A percentile compares a stretch with the other conserved stretches of the same genome.
phyloP scores from a whole-genome alignment of 1,140 invertebrate species.

The Chionoecetes opilio region DNA sequence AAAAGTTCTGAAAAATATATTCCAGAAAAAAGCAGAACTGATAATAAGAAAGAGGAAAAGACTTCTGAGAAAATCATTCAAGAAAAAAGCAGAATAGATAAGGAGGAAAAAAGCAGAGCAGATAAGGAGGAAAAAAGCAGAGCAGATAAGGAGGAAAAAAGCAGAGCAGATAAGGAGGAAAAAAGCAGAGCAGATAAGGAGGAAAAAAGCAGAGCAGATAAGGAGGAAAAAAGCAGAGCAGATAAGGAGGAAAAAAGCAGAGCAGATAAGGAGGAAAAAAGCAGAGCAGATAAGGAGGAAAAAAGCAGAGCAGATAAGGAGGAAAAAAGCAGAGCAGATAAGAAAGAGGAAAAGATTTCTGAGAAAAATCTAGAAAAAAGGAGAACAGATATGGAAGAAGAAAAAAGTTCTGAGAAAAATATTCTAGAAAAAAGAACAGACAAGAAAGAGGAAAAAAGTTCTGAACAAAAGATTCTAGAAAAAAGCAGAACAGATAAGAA shows the following conservation, averaged over 20 bases:
- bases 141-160: not conserved
- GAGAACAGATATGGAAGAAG: not conserved
- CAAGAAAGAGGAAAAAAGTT: not conserved
- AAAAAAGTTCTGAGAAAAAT: too few species aligned
- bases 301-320: too few species aligned
- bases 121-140: not conserved
- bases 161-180: not conserved
- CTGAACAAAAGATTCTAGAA: conserved; percentile 13
- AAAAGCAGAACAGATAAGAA: too few species aligned
- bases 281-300: not conserved
- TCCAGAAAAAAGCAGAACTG: too few species aligned
- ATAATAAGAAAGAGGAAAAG: not conserved
- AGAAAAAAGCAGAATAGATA: not conserved
- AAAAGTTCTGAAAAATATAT: too few species aligned
- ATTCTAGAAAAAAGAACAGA: not conserved
- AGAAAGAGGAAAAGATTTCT: not conserved
- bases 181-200: not conserved
- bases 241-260: not conserved
- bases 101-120: not conserved
- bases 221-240: not conserved
- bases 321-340: too few species aligned
- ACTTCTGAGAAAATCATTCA: not conserved
- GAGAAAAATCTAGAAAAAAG: not conserved
- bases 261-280: not conserved
- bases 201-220: not conserved